Percentiles rank a stretch among this genome's conserved stretches.
These are phyloP conservation scores for Tragopan temminckii DNA, from an alignment of 2,797 vertebrate genomes.

Conservation along the genomic window DNA sequence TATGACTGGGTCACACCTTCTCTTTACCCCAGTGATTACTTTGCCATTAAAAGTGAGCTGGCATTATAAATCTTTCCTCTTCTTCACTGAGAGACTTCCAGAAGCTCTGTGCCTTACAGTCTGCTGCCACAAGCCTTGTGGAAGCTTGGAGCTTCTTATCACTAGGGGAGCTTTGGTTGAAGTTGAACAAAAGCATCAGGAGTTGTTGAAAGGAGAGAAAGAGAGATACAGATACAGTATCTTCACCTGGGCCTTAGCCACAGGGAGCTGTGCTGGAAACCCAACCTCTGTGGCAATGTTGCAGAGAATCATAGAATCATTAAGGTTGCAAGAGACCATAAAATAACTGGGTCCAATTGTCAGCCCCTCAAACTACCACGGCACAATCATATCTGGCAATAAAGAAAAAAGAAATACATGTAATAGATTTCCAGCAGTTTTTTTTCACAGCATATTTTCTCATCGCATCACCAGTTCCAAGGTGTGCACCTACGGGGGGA, in stretches of 20 bases:
- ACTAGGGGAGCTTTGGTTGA: background rate
- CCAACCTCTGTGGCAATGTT: rapidly evolving
- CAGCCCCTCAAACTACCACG: too few relatives aligned
- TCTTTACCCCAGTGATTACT: rapidly evolving
- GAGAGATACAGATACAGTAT: background rate
- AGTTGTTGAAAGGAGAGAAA: background rate
- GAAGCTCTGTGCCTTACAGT: background rate
- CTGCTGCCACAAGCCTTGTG: background rate
- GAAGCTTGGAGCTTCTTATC: background rate
- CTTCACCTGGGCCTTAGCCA: background rate
- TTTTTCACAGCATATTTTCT: background rate
- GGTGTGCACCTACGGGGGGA: background rate
- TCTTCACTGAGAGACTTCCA: background rate
- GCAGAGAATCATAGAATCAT: background rate
- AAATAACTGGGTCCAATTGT: too few relatives aligned
- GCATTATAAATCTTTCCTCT: background rate
- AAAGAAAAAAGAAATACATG: rapidly evolving
- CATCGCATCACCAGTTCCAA: background rate
- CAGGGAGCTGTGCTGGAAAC: rapidly evolving
- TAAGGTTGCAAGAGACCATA: too few relatives aligned
- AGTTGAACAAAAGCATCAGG: background rate
- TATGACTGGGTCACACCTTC: background rate
- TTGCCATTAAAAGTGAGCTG: background rate
- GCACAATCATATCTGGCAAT: rapidly evolving
- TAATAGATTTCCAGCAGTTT: background rate